Evolutionary conservation across 2,888 invertebrate species (phyloP), one percentile per base, ranked within the genome.

Genomic region (Hemaris fuciformis): DNA sequence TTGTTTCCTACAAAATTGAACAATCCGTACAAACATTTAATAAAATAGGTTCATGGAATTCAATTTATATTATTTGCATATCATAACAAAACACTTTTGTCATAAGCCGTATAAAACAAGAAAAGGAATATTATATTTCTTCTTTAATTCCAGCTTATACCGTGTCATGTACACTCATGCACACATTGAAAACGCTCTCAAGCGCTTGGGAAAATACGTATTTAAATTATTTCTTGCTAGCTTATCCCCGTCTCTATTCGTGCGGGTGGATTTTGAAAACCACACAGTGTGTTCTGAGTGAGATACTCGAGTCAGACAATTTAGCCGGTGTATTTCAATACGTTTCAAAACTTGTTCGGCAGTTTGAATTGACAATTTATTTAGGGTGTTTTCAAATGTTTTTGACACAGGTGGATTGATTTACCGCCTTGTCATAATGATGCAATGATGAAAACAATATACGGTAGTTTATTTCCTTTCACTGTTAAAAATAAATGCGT

Each of bases 161-260:
- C 31, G 5, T 31, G 53, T 53, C 53, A 53, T 53, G 31, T 53
- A 53, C 53, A 53, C 53, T 31, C 53, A 53, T 48, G 15, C 53
- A 31, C 27, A 15, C 27, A 15, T 31, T 18, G 1, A 22, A 42
- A 18, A 46, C 46, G 46, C 46, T 46, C 23, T 46, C n/a, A 27
- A 53, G 25, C 18, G 27, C 53, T 53, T 53, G 27, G 27, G 53
- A 27, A 53, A 53, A 53, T 53, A 18, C 27, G 18, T 53, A 53
- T 53, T 31, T 53, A 53, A 53, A 53, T 53, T 31, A 53, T 53
- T 53, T 53, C 18, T 31, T 53, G 18, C 27, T 31, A 31, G 53
- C 31, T 27, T 7, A 4, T 2, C 34, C 34, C 38, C n/a, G n/a
- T 38, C 38, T 38, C 6, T 53, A 18, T 27, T 53, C 27, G 48